phyloP scores from a whole-genome alignment of 1,140 invertebrate species.

The Caenorhabditis inopinata region DNA sequence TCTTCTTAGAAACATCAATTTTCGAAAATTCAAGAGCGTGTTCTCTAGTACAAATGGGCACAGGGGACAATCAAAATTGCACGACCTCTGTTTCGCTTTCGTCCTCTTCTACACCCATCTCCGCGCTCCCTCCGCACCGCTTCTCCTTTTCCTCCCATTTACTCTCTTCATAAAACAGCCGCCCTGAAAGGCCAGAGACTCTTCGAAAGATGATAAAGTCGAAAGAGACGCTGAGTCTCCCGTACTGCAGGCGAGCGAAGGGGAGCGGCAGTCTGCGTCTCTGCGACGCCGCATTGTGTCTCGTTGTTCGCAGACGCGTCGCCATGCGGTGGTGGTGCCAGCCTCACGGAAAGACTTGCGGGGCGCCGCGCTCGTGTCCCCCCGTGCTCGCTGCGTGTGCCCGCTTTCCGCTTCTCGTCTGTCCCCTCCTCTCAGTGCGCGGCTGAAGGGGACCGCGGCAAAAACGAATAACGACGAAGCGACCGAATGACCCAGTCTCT shows the following conservation, averaged over 20 bases:
- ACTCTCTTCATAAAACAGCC: background rate
- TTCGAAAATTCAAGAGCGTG: background rate
- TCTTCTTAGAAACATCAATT: background rate
- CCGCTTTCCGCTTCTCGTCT: slow-evolving; percentile 27
- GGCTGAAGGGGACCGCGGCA: background rate
- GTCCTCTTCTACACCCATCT: slow-evolving; percentile 1
- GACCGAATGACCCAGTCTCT: slow-evolving; percentile 31
- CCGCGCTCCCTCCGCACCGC: slow-evolving; percentile 16
- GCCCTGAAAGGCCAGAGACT: background rate
- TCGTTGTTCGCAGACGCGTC: slow-evolving; percentile 22
- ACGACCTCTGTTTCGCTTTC: slow-evolving; percentile 24
- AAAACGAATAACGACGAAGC: slow-evolving; percentile 31
- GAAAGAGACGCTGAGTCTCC: slow-evolving; percentile 26
- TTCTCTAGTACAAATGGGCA: slow-evolving; percentile 15
- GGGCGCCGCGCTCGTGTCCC: slow-evolving; percentile 30
- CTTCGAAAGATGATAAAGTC: background rate
- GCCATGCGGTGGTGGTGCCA: slow-evolving; percentile 29
- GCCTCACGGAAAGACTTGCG: slow-evolving; percentile 30
- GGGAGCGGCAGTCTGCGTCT: background rate
- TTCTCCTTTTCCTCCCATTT: background rate
- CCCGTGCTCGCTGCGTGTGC: slow-evolving; percentile 24
- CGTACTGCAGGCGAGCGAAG: background rate
- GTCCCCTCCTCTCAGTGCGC: slow-evolving; percentile 25
- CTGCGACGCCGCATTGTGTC: background rate
- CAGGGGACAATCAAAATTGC: slow-evolving; percentile 33